Evolutionary conservation across 2,113 vertebrate genomes (phyloP).

Genomic region (Poeciliopsis turrubarensis): DNA sequence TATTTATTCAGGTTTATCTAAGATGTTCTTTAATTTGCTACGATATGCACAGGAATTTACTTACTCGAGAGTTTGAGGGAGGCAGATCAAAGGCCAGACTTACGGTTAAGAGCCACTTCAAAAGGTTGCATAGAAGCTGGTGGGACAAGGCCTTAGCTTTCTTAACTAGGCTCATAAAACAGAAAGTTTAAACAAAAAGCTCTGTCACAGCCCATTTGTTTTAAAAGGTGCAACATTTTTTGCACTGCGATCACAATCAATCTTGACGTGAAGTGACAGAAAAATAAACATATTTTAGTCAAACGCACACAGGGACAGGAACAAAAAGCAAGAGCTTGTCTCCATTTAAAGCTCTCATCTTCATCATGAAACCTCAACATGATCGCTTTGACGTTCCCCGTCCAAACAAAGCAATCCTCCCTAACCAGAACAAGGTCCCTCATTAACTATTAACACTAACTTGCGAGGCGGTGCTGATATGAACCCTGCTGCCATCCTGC

Average conservation of each 20-base stretch:
- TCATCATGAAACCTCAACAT: neutral
- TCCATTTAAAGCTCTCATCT: neutral
- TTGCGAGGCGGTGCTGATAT: conserved; percentile 43
- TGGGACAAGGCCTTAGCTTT: conserved; percentile 22
- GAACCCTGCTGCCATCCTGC: conserved; percentile 27
- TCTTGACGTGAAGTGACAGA: neutral
- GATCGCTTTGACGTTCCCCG: conserved; percentile 25
- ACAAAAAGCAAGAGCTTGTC: neutral
- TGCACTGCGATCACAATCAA: neutral
- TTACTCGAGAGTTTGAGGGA: conserved; percentile 32
- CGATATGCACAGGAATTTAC: conserved; percentile 27
- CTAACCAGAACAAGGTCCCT: conserved; percentile 39
- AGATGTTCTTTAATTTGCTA: conserved; percentile 24
- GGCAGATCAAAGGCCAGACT: conserved; percentile 53
- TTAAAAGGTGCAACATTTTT: neutral
- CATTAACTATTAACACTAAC: conserved; percentile 68
- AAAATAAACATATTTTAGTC: neutral
- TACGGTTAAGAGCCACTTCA: conserved; percentile 46
- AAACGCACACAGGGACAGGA: neutral
- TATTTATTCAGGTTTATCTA: conserved; percentile 29
- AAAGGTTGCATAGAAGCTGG: conserved; percentile 18
- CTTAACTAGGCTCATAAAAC: neutral
- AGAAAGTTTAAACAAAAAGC: neutral
- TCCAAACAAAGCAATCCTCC: conserved; percentile 52
- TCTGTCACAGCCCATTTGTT: neutral